phyloP scores from a whole-genome alignment of 2,797 vertebrate species.

The Bryconaethiops microstoma region DNA sequence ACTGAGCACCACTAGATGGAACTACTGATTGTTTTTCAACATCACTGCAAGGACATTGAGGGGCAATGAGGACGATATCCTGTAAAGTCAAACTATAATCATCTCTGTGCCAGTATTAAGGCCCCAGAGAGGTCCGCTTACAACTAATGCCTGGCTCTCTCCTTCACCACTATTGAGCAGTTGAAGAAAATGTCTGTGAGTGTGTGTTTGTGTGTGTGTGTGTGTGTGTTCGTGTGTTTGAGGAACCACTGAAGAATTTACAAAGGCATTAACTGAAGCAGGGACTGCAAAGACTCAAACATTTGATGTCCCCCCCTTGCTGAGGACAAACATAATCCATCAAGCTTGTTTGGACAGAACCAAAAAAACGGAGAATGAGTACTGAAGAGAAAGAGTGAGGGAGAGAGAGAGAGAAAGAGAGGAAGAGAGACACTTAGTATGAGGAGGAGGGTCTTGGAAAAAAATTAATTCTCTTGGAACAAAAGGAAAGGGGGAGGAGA shows the following conservation, averaged over 20 bases:
- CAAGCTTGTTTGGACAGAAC: slow-evolving; percentile 47
- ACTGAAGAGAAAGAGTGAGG: background rate
- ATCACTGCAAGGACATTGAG: too few relatives aligned
- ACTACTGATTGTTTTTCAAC: background rate
- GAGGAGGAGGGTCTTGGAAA: slow-evolving; percentile 50
- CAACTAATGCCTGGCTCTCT: too few relatives aligned
- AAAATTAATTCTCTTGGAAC: slow-evolving; percentile 48
- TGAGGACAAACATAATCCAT: slow-evolving; percentile 42
- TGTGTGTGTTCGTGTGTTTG: slow-evolving; percentile 16
- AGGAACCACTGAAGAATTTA: slow-evolving; percentile 19
- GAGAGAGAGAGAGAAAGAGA: background rate
- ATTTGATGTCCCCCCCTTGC: background rate
- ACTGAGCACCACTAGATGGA: slow-evolving; percentile 39
- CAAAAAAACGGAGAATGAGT: slow-evolving; percentile 8
- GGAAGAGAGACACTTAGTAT: background rate
- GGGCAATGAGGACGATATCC: too few relatives aligned
- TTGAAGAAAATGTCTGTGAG: too few relatives aligned
- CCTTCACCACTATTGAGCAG: too few relatives aligned
- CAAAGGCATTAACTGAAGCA: background rate
- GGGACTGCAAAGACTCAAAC: slow-evolving; percentile 24
- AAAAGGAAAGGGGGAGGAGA: slow-evolving; percentile 35
- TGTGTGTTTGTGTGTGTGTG: background rate
- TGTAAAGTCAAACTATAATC: background rate
- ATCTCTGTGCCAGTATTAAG: too few relatives aligned
- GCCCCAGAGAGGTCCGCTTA: too few relatives aligned